Evolutionary conservation across 2,888 invertebrate species (phyloP).

Genomic region (Zeuzera pyrina): DNA sequence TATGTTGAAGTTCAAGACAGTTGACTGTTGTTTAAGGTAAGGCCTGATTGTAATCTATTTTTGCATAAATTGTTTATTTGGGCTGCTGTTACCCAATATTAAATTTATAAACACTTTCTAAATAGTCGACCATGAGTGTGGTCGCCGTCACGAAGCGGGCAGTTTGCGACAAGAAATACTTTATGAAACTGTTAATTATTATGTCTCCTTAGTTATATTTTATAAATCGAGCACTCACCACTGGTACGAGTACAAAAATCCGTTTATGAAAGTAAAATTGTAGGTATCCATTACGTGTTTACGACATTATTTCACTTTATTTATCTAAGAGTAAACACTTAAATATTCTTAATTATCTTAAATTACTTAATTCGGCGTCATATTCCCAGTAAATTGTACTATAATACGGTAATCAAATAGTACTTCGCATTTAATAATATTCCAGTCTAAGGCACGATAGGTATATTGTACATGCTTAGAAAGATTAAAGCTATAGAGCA

Average conservation of each 20-base stretch:
- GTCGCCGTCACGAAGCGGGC: slow-evolving; percentile 48
- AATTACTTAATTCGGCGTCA: slow-evolving; percentile 19
- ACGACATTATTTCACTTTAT: slow-evolving; percentile 33
- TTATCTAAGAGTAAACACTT: slow-evolving; percentile 11
- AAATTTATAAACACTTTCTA: slow-evolving; percentile 61
- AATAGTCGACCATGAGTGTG: slow-evolving; percentile 65
- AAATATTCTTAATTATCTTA: slow-evolving; percentile 18
- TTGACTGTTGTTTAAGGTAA: slow-evolving; percentile 44
- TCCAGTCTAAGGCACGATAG: no score
- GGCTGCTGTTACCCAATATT: slow-evolving; percentile 38
- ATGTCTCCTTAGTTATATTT: slow-evolving; percentile 14
- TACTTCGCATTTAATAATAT: no score
- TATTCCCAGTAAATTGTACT: slow-evolving; percentile 2
- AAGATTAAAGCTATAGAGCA: no score
- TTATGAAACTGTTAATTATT: slow-evolving; percentile 20
- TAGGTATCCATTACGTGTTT: slow-evolving; percentile 16
- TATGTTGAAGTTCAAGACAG: slow-evolving; percentile 35
- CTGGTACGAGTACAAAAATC: slow-evolving; percentile 31
- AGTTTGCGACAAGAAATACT: slow-evolving; percentile 36
- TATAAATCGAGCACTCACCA: slow-evolving; percentile 20
- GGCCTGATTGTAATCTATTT: slow-evolving; percentile 18
- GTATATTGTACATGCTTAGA: no score
- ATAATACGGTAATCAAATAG: slow-evolving; percentile 3
- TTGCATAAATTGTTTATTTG: slow-evolving; percentile 29
- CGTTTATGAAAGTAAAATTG: slow-evolving; percentile 53